Conservation (phyloP, 1,140 invertebrate species). For the Drosophila nigrodunni region DNA sequence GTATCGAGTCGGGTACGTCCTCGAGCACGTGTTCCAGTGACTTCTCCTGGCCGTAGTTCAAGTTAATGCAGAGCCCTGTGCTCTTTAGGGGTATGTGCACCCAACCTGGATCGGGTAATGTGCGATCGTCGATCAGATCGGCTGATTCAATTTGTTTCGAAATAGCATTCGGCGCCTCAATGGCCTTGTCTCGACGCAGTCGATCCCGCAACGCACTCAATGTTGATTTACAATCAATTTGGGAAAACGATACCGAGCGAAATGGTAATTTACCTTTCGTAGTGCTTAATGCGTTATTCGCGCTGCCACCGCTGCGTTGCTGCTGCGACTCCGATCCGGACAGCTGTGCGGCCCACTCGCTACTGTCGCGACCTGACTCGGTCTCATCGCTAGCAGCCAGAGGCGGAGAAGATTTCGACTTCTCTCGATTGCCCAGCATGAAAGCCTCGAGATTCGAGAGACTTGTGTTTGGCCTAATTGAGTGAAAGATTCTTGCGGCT, state of each 20-base stretch:
- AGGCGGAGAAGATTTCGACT: slow-evolving; percentile 80
- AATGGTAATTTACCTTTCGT: slow-evolving; percentile 87
- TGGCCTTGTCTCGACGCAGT: slow-evolving; percentile 71
- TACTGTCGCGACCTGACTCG: slow-evolving; percentile 61
- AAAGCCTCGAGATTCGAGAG: slow-evolving; percentile 83
- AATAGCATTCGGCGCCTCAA: slow-evolving; percentile 45
- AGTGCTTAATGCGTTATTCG: slow-evolving; percentile 86
- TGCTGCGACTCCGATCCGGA: slow-evolving; percentile 86
- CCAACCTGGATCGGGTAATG: slow-evolving; percentile 68
- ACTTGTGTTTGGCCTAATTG: slow-evolving; percentile 80
- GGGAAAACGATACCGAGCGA: slow-evolving; percentile 93
- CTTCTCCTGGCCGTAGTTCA: slow-evolving; percentile 78
- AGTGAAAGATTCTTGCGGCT: slow-evolving; percentile 60
- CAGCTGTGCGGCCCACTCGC: slow-evolving; percentile 67
- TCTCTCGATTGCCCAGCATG: slow-evolving; percentile 77
- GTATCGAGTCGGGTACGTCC: slow-evolving; percentile 65
- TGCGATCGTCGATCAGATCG: slow-evolving; percentile 3
- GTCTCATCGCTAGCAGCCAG: slow-evolving; percentile 78
- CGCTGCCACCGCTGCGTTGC: slow-evolving; percentile 31
- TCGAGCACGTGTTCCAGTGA: slow-evolving; percentile 71
- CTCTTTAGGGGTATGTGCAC: slow-evolving; percentile 76
- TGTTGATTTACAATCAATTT: slow-evolving; percentile 88
- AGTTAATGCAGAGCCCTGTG: slow-evolving; percentile 66
- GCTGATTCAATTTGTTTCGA: neutral
- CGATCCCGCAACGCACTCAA: slow-evolving; percentile 78